Percentiles rank a stretch among this genome's conserved stretches.
phyloP scores from a whole-genome alignment of 2,888 invertebrate species.

The Drosophila neotestacea region DNA sequence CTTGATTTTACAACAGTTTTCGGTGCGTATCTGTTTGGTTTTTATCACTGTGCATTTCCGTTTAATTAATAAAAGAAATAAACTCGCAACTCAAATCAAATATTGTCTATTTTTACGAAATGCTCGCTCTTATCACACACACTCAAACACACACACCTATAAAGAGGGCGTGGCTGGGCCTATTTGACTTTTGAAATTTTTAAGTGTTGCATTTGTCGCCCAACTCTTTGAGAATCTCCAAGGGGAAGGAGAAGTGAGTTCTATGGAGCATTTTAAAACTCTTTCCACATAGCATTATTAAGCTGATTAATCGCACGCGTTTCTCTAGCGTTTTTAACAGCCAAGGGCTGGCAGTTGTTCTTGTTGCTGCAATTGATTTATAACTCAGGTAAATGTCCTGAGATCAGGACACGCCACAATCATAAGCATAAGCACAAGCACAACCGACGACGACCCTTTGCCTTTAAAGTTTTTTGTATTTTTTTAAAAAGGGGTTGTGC shows the following conservation, averaged over 20 bases:
- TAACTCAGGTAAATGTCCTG: conserved; percentile 78
- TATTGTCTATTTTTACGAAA: conserved; percentile 68
- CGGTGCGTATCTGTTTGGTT: not conserved
- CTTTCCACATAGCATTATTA: conserved; percentile 1
- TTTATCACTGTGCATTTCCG: conserved; percentile 24
- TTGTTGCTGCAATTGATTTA: conserved; percentile 68
- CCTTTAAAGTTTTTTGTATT: conserved; percentile 45
- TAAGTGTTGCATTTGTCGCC: conserved; percentile 31
- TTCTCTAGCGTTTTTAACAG: conserved; percentile 44
- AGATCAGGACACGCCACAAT: conserved; percentile 72
- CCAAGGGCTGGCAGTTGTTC: conserved; percentile 22
- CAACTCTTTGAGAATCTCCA: not conserved
- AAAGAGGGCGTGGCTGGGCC: conserved; percentile 55
- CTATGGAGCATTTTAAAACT: conserved; percentile 3
- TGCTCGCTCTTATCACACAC: conserved; percentile 39
- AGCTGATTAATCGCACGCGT: conserved; percentile 40
- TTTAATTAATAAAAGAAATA: conserved; percentile 73
- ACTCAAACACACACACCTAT: not conserved
- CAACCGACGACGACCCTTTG: conserved; percentile 43
- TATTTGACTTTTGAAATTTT: conserved; percentile 39
- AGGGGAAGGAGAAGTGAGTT: not conserved
- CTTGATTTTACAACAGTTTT: conserved; percentile 27
- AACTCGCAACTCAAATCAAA: conserved; percentile 66
- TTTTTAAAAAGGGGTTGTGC: conserved; percentile 66
- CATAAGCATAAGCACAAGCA: conserved; percentile 10